These are phyloP conservation scores for Podarcis siculus DNA, from an alignment of 2,797 vertebrate genomes.

Conservation along the genomic window DNA sequence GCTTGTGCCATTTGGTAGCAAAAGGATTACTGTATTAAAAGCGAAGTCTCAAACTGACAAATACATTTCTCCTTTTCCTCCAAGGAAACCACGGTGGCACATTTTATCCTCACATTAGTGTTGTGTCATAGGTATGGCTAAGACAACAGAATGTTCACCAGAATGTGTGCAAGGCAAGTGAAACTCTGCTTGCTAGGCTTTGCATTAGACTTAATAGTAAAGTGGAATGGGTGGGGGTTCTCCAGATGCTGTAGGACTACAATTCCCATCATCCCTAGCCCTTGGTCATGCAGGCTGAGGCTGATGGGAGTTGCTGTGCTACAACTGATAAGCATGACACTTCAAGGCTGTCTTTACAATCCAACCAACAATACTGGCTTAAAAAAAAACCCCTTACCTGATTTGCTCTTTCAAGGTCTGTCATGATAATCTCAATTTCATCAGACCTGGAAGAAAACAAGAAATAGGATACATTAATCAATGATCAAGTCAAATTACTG, in stretches of 20 bases:
- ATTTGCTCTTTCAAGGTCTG: slow-evolving; percentile 98
- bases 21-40: neutral
- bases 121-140: neutral
- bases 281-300: no score
- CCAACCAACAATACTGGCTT: neutral
- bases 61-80: no score
- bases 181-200: neutral
- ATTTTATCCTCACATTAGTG: neutral
- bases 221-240: no score
- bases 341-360: slow-evolving; percentile 8
- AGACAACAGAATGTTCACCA: neutral
- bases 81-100: neutral
- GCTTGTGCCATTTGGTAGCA: neutral
- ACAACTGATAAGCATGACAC: neutral
- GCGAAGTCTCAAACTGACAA: no score
- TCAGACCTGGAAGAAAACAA: slow-evolving; percentile 85
- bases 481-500: neutral
- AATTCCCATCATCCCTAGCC: no score
- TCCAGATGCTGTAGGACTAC: neutral
- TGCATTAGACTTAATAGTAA: slow-evolving; percentile 2
- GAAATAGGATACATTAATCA: slow-evolving; percentile 59
- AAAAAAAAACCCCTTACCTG: slow-evolving; percentile 85
- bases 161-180: neutral
- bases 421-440: slow-evolving; percentile 99
- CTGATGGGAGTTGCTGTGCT: no score